Base-by-base conservation (phyloP, 2,888 invertebrate species). In the Cantharis flavilabris region DNA sequence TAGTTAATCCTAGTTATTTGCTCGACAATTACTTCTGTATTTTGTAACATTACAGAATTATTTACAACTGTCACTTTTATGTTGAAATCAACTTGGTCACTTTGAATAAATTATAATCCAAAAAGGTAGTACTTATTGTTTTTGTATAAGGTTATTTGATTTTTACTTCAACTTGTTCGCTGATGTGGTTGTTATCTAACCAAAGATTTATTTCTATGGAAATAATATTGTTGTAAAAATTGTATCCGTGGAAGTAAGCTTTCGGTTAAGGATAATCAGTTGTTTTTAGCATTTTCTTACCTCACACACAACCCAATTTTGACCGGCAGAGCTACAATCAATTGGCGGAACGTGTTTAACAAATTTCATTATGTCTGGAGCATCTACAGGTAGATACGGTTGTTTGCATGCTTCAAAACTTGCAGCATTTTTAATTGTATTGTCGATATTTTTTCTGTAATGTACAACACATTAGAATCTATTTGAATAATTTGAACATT, bases 261-360 rank as follows among this genome's bases (percentile, higher is more conserved):
- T 26, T 26, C 2, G 26, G 9, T 26, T 26, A 26, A 1, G 26
- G 26, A 7, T 26, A 26, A 26, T 2, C 23, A 7, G 23, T 23
- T 23, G 23, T 16, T 16, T 16, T 26, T 26, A 4, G 23, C 1
- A 7, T 26, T 13, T 49, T 75, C 91, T 91, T 86, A 95, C 95
- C 85, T 91, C 90, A 81, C 95, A 94, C 82, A 89, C 90, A 1
- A 97, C 95, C 97, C 97, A 97, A 86, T 96, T 94, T 30, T 86
- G 82, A 62, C 88, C 90, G 79, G 87, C 90, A 84, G 84, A 88
- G 11, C 90, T 90, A 85, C 97, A 97, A 13, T 90, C 88, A 3
- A 97, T 89, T 0, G 91, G 91, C 0, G 92, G 90, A 13, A 92
- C 89, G 11, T 91, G 86, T 80, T 91, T 90, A 76, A 95, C 92